Conservation (phyloP, 2,888 invertebrate species). For the Nomada fabriciana region DNA sequence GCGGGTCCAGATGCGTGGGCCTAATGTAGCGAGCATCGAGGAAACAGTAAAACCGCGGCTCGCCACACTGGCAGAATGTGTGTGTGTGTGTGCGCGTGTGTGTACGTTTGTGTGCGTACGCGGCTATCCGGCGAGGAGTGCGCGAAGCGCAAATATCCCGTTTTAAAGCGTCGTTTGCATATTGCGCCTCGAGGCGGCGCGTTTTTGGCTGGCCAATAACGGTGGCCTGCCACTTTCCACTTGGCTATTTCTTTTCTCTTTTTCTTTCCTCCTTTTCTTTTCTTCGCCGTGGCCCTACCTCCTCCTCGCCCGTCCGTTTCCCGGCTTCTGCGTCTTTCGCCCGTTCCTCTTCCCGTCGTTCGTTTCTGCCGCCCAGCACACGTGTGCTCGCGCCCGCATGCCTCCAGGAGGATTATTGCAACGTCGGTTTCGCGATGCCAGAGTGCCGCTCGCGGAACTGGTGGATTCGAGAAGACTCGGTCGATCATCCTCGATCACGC, state of each 20-base stretch:
- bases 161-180: constrained; percentile 81
- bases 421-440: constrained; percentile 56
- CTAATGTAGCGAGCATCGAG: constrained; percentile 38
- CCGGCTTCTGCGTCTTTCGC: constrained; percentile 21
- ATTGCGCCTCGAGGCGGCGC: constrained; percentile 75
- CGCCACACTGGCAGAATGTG: neutral
- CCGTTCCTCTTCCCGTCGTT: neutral
- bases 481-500: constrained; percentile 70
- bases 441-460: constrained; percentile 16
- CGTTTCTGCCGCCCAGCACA: neutral
- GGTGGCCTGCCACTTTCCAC: constrained; percentile 74
- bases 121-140: constrained; percentile 50
- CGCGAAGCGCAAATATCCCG: constrained; percentile 81
- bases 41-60: constrained; percentile 59
- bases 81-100: neutral
- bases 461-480: constrained; percentile 52
- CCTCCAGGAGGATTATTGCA: constrained; percentile 52
- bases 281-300: constrained; percentile 3
- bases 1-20: constrained; percentile 61
- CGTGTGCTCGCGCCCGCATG: constrained; percentile 23
- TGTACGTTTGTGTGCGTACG: constrained; percentile 3
- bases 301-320: constrained; percentile 11
- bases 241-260: constrained; percentile 56
- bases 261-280: constrained; percentile 27
- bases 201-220: constrained; percentile 75